Base-by-base conservation (phyloP, 2,797 vertebrate species). In the Mallotus villosus region DNA sequence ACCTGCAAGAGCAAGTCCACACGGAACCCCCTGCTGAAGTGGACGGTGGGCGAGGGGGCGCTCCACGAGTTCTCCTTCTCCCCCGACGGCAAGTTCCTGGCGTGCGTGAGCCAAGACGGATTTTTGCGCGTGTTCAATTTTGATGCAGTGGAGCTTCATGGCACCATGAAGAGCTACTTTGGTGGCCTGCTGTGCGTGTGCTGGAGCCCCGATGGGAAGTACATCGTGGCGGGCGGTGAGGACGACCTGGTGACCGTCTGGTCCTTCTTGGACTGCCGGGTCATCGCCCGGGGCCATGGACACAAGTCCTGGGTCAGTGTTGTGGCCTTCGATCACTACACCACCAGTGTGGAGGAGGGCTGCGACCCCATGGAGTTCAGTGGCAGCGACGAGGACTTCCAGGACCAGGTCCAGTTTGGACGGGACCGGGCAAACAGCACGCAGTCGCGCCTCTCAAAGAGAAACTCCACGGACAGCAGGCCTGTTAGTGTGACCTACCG, bases 1-100 rank as follows among this genome's bases (percentile, higher is more conserved):
- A 97, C 97, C 59, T 98, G 97, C 91, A 98, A 98, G 94, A 98
- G 97, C 91, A 99, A 98, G 93, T 97, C 96, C 82, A 95, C 96
- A 1, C 92, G 97, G 86, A 98, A 99, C 91, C 97, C 97, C 83
- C 94, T 99, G 73, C 95, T 98, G 63, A 97, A 96, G 87, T 99
- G 97, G 97, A 97, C 95, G 73, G 97, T 98, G 78, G 97, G 97
- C 7, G 97, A 99, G 89, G 97, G 97, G 55, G 95, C 97, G 76
- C 92, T 99, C 78, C 96, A 97, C 46, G 97, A 99, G 92, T 98
- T 98, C 86, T 94, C 95, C 82, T 99, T 99, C 91, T 99, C 97
- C 75, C 97, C 97, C 11, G 97, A 99, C 9, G 97, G 97, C 75
- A 98, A 98, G 89, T 97, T 95, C 91, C 89, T 99, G 77, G 97